Base-by-base conservation (phyloP, 2,113 vertebrate genomes). In the Suricata suricatta region DNA sequence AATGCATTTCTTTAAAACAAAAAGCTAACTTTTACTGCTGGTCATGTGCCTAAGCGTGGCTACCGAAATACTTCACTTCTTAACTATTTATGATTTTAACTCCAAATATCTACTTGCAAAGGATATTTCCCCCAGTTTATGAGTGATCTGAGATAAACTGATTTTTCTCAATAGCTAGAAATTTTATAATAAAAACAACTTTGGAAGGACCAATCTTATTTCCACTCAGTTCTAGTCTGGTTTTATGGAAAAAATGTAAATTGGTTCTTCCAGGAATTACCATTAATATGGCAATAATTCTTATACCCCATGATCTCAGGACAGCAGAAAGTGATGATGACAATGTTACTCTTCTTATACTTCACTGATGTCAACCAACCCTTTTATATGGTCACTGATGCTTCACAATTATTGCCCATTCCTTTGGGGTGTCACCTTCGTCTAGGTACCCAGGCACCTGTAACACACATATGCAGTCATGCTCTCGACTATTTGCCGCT, bases 141-240 rank as follows among this genome's bases (percentile, higher is more conserved):
- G 19, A 68, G 33, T 33, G 29, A 93, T 35, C 57, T 15, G 64
- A 95, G 50, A 87, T 57, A 96, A 91, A 97, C 64, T 13, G 29
- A 44, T 88, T 87, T 81, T 93, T 60, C 14, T 95, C 83, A 72
- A 96, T 19, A 29, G n/a, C 41, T 76, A 80, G 33, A 83, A 74
- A 84, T 66, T 50, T 21, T 66, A 76, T 52, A 89, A 52, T 77
- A 71, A 90, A 74, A 95, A 47, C 16, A 84, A 38, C 72, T 66
- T 74, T 52, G 2, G 19, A 79, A 95, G 27, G 3, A 16, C n/a
- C 7, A 79, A 90, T 35, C 31, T 21, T 81, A 72, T 77, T 89
- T 60, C 16, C 27, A 31, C 74, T 80, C 41, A 71, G 17, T 60
- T 84, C 33, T 69, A 23, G 25, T 74, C 31, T 89, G 7, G 3